phyloP scores from a whole-genome alignment of 2,888 invertebrate genomes.

The Anticlea derivata region DNA sequence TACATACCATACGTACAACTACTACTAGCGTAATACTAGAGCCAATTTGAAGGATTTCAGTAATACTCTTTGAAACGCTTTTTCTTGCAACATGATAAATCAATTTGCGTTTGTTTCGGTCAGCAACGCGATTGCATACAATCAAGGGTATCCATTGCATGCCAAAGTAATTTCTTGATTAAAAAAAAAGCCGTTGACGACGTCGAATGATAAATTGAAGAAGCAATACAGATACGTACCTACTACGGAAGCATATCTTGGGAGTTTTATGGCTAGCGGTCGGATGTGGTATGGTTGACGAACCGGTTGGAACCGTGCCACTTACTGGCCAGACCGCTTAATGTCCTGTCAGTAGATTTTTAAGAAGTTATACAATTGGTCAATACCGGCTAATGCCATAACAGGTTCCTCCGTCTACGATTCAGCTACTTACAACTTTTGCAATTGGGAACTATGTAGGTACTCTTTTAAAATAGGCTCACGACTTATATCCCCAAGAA shows the following conservation, averaged over 20 bases:
- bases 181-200: constrained; percentile 1
- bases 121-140: constrained; percentile 24
- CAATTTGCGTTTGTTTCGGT: constrained; percentile 28
- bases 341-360: constrained; percentile 29
- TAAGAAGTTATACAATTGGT: constrained; percentile 24
- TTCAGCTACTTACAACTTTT: not conserved
- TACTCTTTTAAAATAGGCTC: no score
- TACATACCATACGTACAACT: constrained; percentile 51
- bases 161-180: constrained; percentile 10
- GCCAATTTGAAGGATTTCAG: constrained; percentile 26
- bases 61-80: constrained; percentile 20
- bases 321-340: constrained; percentile 33
- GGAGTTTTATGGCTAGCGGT: constrained; percentile 33
- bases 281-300: constrained; percentile 31
- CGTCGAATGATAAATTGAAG: constrained; percentile 18
- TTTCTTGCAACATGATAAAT: constrained; percentile 27
- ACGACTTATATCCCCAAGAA: no score
- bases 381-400: constrained; percentile 24
- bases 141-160: constrained; percentile 26
- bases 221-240: constrained; percentile 10
- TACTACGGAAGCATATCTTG: constrained; percentile 28
- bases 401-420: constrained; percentile 18
- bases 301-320: constrained; percentile 39
- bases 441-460: constrained; percentile 1
- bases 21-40: constrained; percentile 32